Conservation (phyloP, 2,113 vertebrate genomes). For the Rhea americana region DNA sequence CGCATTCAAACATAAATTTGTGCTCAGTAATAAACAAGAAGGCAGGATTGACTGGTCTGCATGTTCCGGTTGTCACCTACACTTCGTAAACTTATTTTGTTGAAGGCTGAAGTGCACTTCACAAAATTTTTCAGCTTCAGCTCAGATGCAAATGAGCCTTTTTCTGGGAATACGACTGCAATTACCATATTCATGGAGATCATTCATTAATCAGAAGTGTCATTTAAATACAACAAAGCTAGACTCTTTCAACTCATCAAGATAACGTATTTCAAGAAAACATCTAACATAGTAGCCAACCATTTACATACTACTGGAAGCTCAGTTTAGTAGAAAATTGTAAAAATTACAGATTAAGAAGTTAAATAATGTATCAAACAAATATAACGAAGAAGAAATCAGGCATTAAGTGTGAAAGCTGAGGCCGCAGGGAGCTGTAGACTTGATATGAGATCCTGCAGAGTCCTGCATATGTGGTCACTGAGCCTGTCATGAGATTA, state of each 20-base stretch:
- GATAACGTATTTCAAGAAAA: neutral
- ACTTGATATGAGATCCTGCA: neutral
- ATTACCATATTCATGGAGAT: slow-evolving; percentile 37
- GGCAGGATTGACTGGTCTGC: accelerated
- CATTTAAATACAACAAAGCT: neutral
- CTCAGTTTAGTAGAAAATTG: neutral
- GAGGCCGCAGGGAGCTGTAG: neutral
- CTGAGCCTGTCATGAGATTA: accelerated
- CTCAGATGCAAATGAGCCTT: neutral
- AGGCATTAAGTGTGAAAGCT: neutral
- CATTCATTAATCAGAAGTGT: slow-evolving; percentile 29
- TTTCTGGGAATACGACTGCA: neutral
- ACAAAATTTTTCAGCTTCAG: neutral
- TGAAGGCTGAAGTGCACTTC: neutral
- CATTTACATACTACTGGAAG: neutral
- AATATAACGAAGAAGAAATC: slow-evolving; percentile 30
- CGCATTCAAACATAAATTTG: neutral
- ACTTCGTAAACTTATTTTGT: neutral
- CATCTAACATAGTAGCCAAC: neutral
- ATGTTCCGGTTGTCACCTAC: neutral
- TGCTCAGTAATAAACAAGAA: neutral
- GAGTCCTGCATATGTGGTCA: accelerated
- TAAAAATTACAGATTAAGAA: neutral
- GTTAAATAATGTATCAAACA: slow-evolving; percentile 24
- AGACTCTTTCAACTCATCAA: neutral